A percentile compares a stretch with the other conserved stretches of the same genome.
Evolutionary conservation across 1,140 invertebrate genomes (phyloP).

Genomic region (Hydropsyche tenuis): DNA sequence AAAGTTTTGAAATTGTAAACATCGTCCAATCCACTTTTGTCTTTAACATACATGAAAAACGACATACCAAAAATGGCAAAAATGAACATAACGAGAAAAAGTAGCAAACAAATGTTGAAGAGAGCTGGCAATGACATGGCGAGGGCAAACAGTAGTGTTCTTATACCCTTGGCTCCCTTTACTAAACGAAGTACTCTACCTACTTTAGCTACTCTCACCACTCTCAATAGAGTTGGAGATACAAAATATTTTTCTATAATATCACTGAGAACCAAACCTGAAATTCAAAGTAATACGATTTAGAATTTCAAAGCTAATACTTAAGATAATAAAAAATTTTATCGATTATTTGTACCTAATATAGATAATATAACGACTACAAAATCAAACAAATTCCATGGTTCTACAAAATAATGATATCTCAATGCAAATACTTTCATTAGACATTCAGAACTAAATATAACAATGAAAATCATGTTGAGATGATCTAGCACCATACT

Average conservation of each 20-base stretch:
- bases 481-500: conserved; percentile 85
- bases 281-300: conserved; percentile 40
- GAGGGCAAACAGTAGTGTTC: conserved; percentile 95
- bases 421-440: conserved; percentile 96
- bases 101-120: conserved; percentile 97
- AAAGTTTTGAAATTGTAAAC: conserved; percentile 99
- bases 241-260: conserved; percentile 98
- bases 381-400: conserved; percentile 99
- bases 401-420: conserved; percentile 98
- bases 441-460: conserved; percentile 97
- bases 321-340: neutral
- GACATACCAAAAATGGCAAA: conserved; percentile 99
- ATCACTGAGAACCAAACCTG: conserved; percentile 94
- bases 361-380: conserved; percentile 98
- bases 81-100: conserved; percentile 99
- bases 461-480: conserved; percentile 97
- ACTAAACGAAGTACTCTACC: conserved; percentile 95
- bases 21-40: conserved; percentile 91
- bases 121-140: conserved; percentile 97
- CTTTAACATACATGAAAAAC: conserved; percentile 98
- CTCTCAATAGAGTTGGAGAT: conserved; percentile 94
- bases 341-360: conserved; percentile 69
- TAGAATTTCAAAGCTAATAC: too few relatives aligned
- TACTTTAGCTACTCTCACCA: conserved; percentile 97
- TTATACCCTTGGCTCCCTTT: conserved; percentile 96